These are phyloP conservation scores for Ochlodes sylvanus DNA, from an alignment of 2,888 invertebrate genomes.

Conservation along the genomic window DNA sequence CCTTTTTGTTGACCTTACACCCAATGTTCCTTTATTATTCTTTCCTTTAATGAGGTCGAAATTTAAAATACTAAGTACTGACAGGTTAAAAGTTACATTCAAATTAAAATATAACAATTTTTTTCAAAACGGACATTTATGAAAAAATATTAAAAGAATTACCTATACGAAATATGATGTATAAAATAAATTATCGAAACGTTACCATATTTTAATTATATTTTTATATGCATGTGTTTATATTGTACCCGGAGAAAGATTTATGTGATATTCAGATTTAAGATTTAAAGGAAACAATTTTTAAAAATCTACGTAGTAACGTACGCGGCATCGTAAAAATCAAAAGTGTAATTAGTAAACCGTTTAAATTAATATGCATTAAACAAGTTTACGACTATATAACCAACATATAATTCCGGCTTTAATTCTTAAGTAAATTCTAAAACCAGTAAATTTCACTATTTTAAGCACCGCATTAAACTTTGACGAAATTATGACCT, in stretches of 20 bases:
- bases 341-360: slow-evolving; percentile 32
- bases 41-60: too few species aligned
- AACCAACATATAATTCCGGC: slow-evolving; percentile 24
- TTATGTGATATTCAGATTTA: slow-evolving; percentile 16
- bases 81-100: too few species aligned
- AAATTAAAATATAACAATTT: too few species aligned
- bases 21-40: too few species aligned
- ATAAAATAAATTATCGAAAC: too few species aligned
- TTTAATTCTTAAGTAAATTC: slow-evolving; percentile 27
- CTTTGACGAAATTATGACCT: not conserved
- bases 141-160: too few species aligned
- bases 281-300: slow-evolving; percentile 16
- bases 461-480: not conserved
- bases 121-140: too few species aligned
- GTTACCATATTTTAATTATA: too few species aligned
- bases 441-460: slow-evolving; percentile 6
- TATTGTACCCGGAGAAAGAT: slow-evolving; percentile 16
- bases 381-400: slow-evolving; percentile 24
- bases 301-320: not conserved
- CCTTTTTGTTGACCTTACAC: too few species aligned
- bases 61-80: too few species aligned
- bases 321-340: slow-evolving; percentile 30
- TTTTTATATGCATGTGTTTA: not conserved
- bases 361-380: slow-evolving; percentile 32
- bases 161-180: too few species aligned